Evolutionary conservation across 2,888 invertebrate genomes (phyloP), one percentile per base, ranked within the genome.

Genomic region (Philopedon plagiatum): DNA sequence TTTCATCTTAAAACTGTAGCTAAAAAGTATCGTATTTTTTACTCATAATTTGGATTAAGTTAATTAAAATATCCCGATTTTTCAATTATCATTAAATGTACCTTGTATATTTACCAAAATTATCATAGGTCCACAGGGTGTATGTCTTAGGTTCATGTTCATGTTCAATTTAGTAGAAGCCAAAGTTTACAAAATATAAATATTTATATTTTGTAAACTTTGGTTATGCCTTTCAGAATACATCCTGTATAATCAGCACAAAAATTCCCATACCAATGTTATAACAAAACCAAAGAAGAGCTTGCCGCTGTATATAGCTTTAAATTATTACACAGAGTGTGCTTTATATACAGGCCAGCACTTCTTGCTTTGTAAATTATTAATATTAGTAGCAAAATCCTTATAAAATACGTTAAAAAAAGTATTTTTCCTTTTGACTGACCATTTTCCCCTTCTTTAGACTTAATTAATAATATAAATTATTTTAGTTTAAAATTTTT

Each of bases 271-370:
- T 34, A 68, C 68, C 68, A 70, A 63, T 63, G 23, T 70, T 60
- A 63, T 29, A 26, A 65, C 7, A 65, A 65, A 69, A 84, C 85
- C 85, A 85, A 85, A 85, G 85, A 84, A 82, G 81, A 77, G 83
- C 83, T 82, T 82, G 79, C 77, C 77, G 83, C 83, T 85, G 84
- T 85, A 85, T 82, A 82, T 83, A 81, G 84, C 84, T 84, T 85
- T 85, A 84, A 85, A 77, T 85, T 85, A 85, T 85, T 84, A 64
- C 67, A 58, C 46, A 65, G 18, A 51, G 9, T 72, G 54, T 41
- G 57, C 49, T 68, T 65, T 32, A 69, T 67, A 74, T 66, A 68
- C 67, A 63, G 71, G 67, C 74, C 64, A 26, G 74, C 74, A 70
- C 70, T 73, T 73, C 70, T 70, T 74, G 41, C 63, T 69, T 57